Evolutionary conservation across 1,140 invertebrate species (phyloP).

Genomic region (Tetranychus cinnabarinus): DNA sequence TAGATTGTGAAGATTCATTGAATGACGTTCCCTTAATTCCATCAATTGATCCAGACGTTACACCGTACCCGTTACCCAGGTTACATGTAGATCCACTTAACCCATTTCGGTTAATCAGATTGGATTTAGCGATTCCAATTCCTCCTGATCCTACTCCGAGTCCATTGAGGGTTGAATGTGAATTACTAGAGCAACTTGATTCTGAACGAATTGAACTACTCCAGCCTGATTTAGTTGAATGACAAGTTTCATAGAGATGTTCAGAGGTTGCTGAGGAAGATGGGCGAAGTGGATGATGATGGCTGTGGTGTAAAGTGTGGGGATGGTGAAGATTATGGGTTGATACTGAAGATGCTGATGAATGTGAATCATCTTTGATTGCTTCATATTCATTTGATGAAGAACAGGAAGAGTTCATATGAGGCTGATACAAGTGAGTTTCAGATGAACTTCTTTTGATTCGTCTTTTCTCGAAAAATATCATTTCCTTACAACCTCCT

Average conservation of each 20-base stretch:
- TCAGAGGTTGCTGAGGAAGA: slow-evolving; percentile 4
- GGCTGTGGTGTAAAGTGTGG: too few relatives aligned
- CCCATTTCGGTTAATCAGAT: too few relatives aligned
- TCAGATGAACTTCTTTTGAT: slow-evolving; percentile 9
- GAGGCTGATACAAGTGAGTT: slow-evolving; percentile 2
- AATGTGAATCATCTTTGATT: slow-evolving; percentile 1
- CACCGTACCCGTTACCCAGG: too few relatives aligned
- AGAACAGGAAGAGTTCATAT: too few relatives aligned
- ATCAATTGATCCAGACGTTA: too few relatives aligned
- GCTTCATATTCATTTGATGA: slow-evolving; percentile 4
- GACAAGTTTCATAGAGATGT: neutral
- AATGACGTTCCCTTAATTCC: too few relatives aligned
- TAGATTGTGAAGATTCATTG: too few relatives aligned
- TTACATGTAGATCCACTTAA: too few relatives aligned
- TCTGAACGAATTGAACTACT: too few relatives aligned
- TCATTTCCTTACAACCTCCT: neutral
- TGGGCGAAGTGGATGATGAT: neutral
- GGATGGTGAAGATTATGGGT: neutral
- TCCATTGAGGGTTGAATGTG: neutral
- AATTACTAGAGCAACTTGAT: too few relatives aligned
- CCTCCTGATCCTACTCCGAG: neutral
- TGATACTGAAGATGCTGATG: slow-evolving; percentile 2
- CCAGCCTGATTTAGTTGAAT: neutral
- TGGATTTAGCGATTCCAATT: neutral
- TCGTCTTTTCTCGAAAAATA: neutral